phyloP scores from a whole-genome alignment of 1,140 invertebrate genomes.

The Chlorops oryzae region DNA sequence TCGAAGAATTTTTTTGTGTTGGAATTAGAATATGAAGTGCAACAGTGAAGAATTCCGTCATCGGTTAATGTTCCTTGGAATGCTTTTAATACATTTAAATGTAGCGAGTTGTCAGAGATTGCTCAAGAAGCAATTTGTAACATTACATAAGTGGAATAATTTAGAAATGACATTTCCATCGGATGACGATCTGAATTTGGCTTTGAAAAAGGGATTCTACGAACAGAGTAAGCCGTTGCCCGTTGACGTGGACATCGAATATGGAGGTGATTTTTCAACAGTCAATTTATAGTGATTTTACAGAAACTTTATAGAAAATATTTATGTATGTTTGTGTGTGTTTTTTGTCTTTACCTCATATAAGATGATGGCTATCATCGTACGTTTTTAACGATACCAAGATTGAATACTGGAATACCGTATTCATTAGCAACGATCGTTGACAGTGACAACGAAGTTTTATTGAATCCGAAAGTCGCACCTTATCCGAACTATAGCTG shows the following conservation, averaged over 20 bases:
- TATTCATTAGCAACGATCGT: conserved; percentile 57
- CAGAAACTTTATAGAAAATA: neutral
- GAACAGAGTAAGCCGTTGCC: conserved; percentile 56
- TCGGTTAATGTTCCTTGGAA: too few relatives aligned
- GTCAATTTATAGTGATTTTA: neutral
- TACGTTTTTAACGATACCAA: conserved; percentile 65
- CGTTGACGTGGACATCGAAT: conserved; percentile 66
- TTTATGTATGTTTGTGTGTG: too few relatives aligned
- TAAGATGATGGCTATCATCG: conserved; percentile 40
- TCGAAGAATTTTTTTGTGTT: too few relatives aligned
- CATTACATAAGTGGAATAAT: conserved; percentile 52
- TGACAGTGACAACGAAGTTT: conserved; percentile 23
- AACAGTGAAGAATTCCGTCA: too few relatives aligned
- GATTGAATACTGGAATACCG: conserved; percentile 63
- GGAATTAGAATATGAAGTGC: too few relatives aligned
- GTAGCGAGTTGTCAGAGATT: too few relatives aligned
- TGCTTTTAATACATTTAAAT: too few relatives aligned
- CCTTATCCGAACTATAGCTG: conserved; percentile 52
- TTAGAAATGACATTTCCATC: conserved; percentile 57
- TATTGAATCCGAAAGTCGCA: conserved; percentile 45
- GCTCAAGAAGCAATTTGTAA: conserved; percentile 26
- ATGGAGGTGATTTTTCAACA: conserved; percentile 38
- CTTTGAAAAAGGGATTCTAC: conserved; percentile 51
- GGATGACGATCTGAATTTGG: conserved; percentile 45
- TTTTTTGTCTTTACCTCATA: neutral